Percentiles rank a stretch among this genome's conserved stretches.
These are phyloP conservation scores for Equus przewalskii DNA, from an alignment of 2,113 vertebrate species.

Conservation along the genomic window DNA sequence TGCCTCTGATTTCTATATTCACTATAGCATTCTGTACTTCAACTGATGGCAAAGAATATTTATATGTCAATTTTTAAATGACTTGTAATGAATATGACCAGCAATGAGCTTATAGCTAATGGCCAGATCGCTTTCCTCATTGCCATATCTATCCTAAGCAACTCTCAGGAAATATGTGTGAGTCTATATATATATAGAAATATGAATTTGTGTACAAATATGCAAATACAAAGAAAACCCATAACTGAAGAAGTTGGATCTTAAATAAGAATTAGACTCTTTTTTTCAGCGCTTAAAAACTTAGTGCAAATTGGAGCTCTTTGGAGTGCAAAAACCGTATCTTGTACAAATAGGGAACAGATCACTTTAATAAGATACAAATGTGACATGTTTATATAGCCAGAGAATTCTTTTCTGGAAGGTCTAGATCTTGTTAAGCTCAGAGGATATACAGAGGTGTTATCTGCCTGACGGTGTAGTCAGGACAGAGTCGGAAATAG, in stretches of 20 bases:
- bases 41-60: background rate
- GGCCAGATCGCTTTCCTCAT: background rate
- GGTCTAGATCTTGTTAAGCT: background rate
- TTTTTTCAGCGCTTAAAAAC: slow-evolving; percentile 49
- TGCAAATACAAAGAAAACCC: background rate
- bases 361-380: slow-evolving; percentile 53
- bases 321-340: background rate
- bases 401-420: slow-evolving; percentile 20
- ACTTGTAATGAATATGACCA: background rate
- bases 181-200: no score
- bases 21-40: background rate
- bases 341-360: background rate
- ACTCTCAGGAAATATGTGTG: background rate
- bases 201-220: no score
- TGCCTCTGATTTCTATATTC: background rate
- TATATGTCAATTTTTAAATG: slow-evolving; percentile 11
- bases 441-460: background rate
- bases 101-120: background rate
- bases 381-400: background rate
- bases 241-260: background rate
- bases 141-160: background rate
- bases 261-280: slow-evolving; percentile 33
- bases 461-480: background rate
- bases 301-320: background rate
- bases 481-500: background rate